These are phyloP conservation scores for Gyrodactylus salaris DNA, from an alignment of 1,140 invertebrate genomes.

Conservation along the genomic window DNA sequence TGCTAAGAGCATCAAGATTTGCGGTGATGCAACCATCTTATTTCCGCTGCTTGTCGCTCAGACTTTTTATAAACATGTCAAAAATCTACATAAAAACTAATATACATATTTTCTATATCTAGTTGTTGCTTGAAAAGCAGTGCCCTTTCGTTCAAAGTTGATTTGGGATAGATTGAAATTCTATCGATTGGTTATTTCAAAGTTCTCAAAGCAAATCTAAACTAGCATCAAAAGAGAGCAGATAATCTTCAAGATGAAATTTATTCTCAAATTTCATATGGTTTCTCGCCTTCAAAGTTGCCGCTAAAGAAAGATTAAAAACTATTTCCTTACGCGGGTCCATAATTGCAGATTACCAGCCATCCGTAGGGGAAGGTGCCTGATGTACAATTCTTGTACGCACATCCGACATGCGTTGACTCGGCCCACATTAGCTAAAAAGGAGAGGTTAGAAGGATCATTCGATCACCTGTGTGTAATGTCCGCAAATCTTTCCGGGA, in stretches of 20 bases:
- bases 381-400: background rate
- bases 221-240: too few species aligned
- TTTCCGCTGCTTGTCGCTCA: slow-evolving; percentile 72
- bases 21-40: slow-evolving; percentile 65
- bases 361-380: background rate
- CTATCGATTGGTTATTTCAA: too few species aligned
- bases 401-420: background rate
- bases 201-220: too few species aligned
- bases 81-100: too few species aligned
- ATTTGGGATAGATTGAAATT: too few species aligned
- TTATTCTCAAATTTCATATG: too few species aligned
- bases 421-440: background rate
- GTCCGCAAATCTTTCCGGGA: background rate
- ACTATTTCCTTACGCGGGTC: background rate
- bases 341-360: background rate
- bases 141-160: too few species aligned
- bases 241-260: too few species aligned
- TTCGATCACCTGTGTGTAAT: background rate
- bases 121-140: too few species aligned
- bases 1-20: slow-evolving; percentile 27
- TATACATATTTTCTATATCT: too few species aligned
- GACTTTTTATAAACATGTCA: slow-evolving; percentile 61
- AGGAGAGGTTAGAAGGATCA: background rate
- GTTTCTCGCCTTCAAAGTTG: background rate
- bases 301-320: background rate